Base-by-base conservation (phyloP, 2,797 vertebrate species). In the Sebastes hubbsi region DNA sequence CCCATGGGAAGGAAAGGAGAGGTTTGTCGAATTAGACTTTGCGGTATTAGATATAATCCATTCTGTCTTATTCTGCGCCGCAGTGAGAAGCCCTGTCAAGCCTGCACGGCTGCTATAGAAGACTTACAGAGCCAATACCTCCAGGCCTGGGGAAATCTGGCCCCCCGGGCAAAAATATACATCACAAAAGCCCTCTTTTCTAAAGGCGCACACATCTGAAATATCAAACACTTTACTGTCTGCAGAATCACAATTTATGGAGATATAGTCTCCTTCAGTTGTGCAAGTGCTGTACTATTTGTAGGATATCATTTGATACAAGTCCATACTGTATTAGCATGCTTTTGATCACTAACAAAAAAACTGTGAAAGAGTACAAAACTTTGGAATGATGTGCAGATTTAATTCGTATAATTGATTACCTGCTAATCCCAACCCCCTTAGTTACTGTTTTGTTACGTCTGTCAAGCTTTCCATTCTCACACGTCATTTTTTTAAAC, bases 1-100 rank as follows among this genome's bases (percentile, higher is more conserved):
- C 93, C 91, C 87, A 92, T 65, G 85, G 96, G 96, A 94, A 72
- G 88, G 85, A 96, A 95, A 94, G 96, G 96, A 95, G 96, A 96
- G 96, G 96, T 96, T 93, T 93, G 95, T 95, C 88, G 68, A 95
- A 92, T 93, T 90, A 90, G 88, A 93, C 86, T 84, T 88, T 86
- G 82, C 75, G 52, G 88, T 87, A 90, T 94, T 91, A 90, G 86
- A 92, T 92, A 87, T 92, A 92, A 92, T 94, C 89, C 89, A 88
- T 94, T 93, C 87, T 84, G 84, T 90, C 80, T 86, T 82, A 88
- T 92, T 94, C 89, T 88, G 82, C 77, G 74, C 69, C 54, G 27
- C 87, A 81, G 77, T 83, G 77, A 88, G 77, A 82, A 90, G 81
- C 80, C 76, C 83, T 84, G 89, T 93, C 88, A 88, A 90, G 81